A percentile compares a stretch with the other conserved stretches of the same genome.
These are phyloP conservation scores for Urocolius indicus DNA, from an alignment of 2,113 vertebrate species.

Conservation along the genomic window DNA sequence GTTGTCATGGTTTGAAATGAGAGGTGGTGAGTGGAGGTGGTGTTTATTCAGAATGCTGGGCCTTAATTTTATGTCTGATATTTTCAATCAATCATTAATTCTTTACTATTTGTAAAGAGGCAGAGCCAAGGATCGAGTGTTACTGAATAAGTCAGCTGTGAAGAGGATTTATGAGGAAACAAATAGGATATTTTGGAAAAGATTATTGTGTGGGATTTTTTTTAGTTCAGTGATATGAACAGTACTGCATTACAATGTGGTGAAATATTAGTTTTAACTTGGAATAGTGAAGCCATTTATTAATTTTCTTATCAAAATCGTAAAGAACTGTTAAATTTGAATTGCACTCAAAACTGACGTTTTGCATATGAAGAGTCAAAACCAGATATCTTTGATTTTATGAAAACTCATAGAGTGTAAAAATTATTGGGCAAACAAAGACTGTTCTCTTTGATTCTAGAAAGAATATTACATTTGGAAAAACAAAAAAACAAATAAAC, in stretches of 20 bases:
- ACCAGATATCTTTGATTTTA: background rate
- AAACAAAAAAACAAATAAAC: background rate
- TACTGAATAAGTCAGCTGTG: background rate
- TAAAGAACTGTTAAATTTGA: background rate
- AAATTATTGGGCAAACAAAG: background rate
- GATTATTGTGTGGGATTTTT: too few relatives aligned
- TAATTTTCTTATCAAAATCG: background rate
- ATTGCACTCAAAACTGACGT: background rate
- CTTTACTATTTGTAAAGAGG: background rate
- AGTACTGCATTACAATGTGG: background rate
- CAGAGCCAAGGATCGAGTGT: background rate
- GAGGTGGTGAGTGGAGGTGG: rapidly evolving
- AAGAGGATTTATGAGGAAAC: background rate
- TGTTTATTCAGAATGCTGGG: background rate
- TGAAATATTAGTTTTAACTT: background rate
- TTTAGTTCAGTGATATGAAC: background rate
- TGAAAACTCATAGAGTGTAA: background rate
- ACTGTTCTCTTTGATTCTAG: background rate
- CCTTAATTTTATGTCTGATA: background rate
- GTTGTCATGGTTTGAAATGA: background rate
- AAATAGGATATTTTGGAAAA: background rate
- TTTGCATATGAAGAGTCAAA: background rate
- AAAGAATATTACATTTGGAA: background rate
- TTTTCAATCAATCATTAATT: background rate
- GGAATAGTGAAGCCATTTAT: background rate